These are phyloP conservation scores for Ennomos erosarius DNA, from an alignment of 2,888 invertebrate species.

Conservation along the genomic window DNA sequence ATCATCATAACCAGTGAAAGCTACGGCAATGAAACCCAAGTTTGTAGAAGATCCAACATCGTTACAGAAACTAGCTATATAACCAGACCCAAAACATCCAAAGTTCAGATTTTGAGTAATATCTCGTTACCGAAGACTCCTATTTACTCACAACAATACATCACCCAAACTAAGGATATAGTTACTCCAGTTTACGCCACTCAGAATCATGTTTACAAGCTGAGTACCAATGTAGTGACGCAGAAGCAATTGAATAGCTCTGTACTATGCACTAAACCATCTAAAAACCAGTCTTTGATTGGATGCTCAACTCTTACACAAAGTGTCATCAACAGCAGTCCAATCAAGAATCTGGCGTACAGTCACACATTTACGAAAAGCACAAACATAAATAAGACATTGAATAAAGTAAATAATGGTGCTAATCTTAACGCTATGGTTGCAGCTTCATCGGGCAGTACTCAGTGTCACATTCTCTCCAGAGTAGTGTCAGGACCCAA, in stretches of 20 bases:
- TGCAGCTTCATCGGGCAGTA: constrained; percentile 70
- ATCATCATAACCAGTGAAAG: constrained; percentile 80
- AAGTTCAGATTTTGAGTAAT: constrained; percentile 82
- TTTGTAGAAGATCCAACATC: constrained; percentile 70
- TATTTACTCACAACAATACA: constrained; percentile 71
- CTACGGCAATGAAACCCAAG: constrained; percentile 68
- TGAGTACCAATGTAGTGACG: constrained; percentile 69
- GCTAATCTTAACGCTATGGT: constrained; percentile 79
- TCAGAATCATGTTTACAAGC: constrained; percentile 77
- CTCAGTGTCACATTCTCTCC: constrained; percentile 79
- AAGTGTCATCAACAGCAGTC: constrained; percentile 69
- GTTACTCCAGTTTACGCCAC: constrained; percentile 71
- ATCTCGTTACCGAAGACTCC: constrained; percentile 78
- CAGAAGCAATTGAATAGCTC: constrained; percentile 74
- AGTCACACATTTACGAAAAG: constrained; percentile 74
- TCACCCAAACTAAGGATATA: constrained; percentile 70
- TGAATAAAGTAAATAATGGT: constrained; percentile 79
- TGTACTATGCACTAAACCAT: constrained; percentile 72
- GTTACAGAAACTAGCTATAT: constrained; percentile 74
- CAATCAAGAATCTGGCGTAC: constrained; percentile 76
- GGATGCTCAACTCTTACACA: constrained; percentile 70
- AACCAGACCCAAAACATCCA: constrained; percentile 70
- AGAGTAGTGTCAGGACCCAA: constrained; percentile 80
- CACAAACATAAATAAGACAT: constrained; percentile 73
- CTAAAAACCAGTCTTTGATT: constrained; percentile 74